These are phyloP conservation scores for Drosophila macrothrix DNA, from an alignment of 2,888 invertebrate genomes.

Conservation along the genomic window DNA sequence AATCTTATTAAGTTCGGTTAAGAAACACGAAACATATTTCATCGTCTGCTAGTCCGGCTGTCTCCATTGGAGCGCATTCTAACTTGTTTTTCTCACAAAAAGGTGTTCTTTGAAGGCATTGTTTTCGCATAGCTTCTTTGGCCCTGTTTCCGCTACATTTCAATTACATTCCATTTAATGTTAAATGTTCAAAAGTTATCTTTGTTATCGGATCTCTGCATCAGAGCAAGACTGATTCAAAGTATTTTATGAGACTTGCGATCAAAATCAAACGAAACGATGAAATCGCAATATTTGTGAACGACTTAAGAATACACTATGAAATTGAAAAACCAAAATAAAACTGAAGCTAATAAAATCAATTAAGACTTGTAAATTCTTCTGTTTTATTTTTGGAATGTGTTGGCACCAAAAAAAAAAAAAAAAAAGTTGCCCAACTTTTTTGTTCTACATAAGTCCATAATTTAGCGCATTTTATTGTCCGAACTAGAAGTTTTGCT, in stretches of 20 bases:
- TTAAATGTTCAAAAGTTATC: conserved; percentile 29
- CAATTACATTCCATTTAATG: conserved; percentile 20
- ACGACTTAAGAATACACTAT: conserved; percentile 14
- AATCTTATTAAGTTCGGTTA: background rate
- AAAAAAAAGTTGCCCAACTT: background rate
- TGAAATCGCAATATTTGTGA: background rate
- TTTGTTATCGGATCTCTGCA: conserved; percentile 25
- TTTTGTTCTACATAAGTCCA: conserved; percentile 35
- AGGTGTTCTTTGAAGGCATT: background rate
- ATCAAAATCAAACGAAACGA: conserved; percentile 2
- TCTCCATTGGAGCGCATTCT: background rate
- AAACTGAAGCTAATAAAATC: background rate
- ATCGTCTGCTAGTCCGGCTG: background rate
- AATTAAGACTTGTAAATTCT: background rate
- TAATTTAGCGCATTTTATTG: conserved; percentile 30
- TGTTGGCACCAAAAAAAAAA: background rate
- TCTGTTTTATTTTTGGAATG: background rate
- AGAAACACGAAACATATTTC: background rate
- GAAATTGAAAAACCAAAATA: background rate
- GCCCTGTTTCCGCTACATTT: conserved; percentile 16
- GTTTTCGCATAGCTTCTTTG: background rate
- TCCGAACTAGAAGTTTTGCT: conserved; percentile 3
- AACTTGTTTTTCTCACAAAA: background rate
- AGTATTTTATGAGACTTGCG: conserved; percentile 24
- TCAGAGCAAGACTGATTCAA: conserved; percentile 4